Evolutionary conservation across 2,113 vertebrate species (phyloP).

Genomic region (Glareola pratincola): DNA sequence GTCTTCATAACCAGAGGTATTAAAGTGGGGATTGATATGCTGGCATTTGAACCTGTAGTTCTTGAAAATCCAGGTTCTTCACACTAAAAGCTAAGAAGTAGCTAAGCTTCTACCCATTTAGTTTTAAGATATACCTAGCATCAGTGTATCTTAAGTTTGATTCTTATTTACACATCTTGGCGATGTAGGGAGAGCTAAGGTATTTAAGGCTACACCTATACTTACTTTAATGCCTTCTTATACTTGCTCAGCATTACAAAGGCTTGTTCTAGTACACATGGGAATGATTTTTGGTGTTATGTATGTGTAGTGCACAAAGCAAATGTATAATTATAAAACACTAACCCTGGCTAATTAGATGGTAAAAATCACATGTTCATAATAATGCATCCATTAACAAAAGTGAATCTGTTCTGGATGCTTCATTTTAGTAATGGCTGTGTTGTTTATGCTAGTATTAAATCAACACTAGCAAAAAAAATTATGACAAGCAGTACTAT

Average conservation of each 20-base stretch:
- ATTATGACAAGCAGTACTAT: background rate
- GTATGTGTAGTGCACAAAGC: background rate
- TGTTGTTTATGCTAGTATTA: background rate
- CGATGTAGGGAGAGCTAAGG: background rate
- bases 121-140: background rate
- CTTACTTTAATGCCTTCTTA: background rate
- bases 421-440: background rate
- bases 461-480: background rate
- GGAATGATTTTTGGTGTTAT: background rate
- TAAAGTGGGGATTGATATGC: background rate
- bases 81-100: background rate
- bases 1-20: background rate
- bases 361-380: background rate
- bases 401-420: background rate
- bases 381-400: background rate
- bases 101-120: background rate
- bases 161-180: background rate
- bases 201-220: background rate
- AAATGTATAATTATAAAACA: background rate
- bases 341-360: background rate
- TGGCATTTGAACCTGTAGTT: background rate
- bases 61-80: background rate
- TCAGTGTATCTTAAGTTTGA: background rate
- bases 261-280: background rate
- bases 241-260: background rate